These are phyloP conservation scores for Salvator merianae DNA, from an alignment of 2,113 vertebrate species.

Conservation along the genomic window DNA sequence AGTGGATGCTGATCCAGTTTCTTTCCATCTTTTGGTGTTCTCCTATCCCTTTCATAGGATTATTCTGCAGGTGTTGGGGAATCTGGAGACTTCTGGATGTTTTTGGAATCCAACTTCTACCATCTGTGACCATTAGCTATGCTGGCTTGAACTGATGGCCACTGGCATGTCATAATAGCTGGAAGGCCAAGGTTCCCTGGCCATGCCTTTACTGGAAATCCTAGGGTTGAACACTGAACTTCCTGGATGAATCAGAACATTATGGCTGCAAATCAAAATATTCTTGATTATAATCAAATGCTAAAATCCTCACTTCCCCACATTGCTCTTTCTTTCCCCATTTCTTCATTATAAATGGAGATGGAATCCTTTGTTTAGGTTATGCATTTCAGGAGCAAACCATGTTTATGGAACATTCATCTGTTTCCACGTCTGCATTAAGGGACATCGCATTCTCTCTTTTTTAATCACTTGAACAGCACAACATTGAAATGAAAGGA, in stretches of 20 bases:
- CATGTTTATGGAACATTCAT: slow-evolving; percentile 74
- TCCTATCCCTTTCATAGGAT: too few species aligned
- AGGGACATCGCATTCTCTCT: slow-evolving; percentile 73
- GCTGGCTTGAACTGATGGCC: not conserved
- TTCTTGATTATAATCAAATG: slow-evolving; percentile 62
- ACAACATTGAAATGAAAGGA: slow-evolving; percentile 52
- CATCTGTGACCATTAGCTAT: not conserved
- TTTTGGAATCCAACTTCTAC: not conserved
- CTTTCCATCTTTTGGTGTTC: too few species aligned
- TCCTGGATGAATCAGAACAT: not conserved
- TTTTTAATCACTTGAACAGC: slow-evolving; percentile 61
- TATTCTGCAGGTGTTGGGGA: not conserved
- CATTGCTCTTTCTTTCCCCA: slow-evolving; percentile 51
- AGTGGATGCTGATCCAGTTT: too few species aligned
- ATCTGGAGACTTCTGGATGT: not conserved
- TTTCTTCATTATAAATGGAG: slow-evolving; percentile 59
- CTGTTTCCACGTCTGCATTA: slow-evolving; percentile 66
- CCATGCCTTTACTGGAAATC: not conserved
- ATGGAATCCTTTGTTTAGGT: slow-evolving; percentile 79
- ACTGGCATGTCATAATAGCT: not conserved
- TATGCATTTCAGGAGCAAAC: slow-evolving; percentile 65
- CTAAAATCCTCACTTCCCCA: slow-evolving; percentile 32
- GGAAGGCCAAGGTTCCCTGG: not conserved
- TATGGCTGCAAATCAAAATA: not conserved
- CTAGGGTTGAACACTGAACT: not conserved